phyloP scores from a whole-genome alignment of 2,888 invertebrate genomes.

The Drosophila nr. fundita region DNA sequence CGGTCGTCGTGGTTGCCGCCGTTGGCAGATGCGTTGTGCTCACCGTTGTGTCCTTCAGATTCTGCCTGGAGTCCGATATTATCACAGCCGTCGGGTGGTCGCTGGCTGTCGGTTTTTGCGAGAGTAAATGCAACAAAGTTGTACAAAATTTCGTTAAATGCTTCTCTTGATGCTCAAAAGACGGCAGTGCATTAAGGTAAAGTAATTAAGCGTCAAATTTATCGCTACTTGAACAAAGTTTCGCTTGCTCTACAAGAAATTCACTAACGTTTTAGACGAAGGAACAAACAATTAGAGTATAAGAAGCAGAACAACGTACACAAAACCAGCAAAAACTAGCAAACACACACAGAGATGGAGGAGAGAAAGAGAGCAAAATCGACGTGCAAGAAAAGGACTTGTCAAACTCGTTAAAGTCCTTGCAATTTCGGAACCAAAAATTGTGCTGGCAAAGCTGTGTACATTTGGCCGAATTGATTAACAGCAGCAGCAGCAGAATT shows the following conservation, averaged over 20 bases:
- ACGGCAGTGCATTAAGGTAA: slow-evolving; percentile 37
- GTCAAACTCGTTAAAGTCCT: slow-evolving; percentile 71
- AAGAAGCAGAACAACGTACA: slow-evolving; percentile 30
- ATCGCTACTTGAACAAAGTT: slow-evolving; percentile 58
- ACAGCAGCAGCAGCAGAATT: neutral
- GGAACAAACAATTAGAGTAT: slow-evolving; percentile 52
- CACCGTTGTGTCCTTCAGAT: slow-evolving; percentile 85
- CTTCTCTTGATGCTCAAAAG: slow-evolving; percentile 22
- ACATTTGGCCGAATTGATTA: slow-evolving; percentile 3
- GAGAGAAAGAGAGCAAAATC: slow-evolving; percentile 6
- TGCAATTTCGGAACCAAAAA: slow-evolving; percentile 28
- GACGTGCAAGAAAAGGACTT: slow-evolving; percentile 47
- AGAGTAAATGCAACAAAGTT: slow-evolving; percentile 17
- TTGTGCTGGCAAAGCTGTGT: slow-evolving; percentile 42
- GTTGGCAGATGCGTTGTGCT: slow-evolving; percentile 85
- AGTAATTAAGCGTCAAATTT: slow-evolving; percentile 44
- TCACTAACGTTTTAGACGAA: slow-evolving; percentile 54
- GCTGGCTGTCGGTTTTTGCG: slow-evolving; percentile 70
- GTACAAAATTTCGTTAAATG: slow-evolving; percentile 8
- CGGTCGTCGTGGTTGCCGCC: slow-evolving; percentile 79
- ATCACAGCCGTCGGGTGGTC: slow-evolving; percentile 85
- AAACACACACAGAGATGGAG: neutral
- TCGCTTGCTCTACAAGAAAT: slow-evolving; percentile 57
- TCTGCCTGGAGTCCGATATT: slow-evolving; percentile 85
- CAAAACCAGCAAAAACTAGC: slow-evolving; percentile 4